Conservation (phyloP, 2,797 vertebrate genomes). For the Masticophis lateralis region DNA sequence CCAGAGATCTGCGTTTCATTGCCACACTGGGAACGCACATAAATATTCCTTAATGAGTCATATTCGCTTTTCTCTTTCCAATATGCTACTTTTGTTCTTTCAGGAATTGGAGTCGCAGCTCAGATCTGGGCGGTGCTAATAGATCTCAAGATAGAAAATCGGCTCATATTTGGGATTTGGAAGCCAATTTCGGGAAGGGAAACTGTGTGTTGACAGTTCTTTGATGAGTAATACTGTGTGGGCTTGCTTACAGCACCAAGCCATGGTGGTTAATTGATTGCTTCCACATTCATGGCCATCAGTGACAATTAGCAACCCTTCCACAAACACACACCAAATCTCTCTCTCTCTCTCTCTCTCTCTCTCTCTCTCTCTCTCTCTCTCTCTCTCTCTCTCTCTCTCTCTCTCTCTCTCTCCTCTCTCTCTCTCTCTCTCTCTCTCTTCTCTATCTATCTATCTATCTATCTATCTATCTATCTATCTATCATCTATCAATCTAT, state of each 20-base stretch:
- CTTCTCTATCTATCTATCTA: too few species aligned
- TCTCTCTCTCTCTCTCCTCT: too few species aligned
- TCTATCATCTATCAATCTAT: too few species aligned
- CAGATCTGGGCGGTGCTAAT: background rate
- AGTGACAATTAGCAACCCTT: background rate
- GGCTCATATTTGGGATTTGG: background rate
- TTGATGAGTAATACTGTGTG: background rate
- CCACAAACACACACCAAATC: background rate
- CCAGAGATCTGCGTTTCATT: background rate
- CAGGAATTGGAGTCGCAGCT: background rate
- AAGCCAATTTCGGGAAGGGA: background rate
- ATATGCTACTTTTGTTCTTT: background rate
- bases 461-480: too few species aligned
- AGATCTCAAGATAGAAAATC: slow-evolving; percentile 7
- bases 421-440: too few species aligned
- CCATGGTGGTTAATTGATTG: background rate
- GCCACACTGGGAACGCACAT: background rate
- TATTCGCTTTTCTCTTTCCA: background rate
- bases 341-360: too few species aligned
- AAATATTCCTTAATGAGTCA: slow-evolving; percentile 11
- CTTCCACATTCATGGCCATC: background rate
- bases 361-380: too few species aligned
- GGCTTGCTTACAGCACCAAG: background rate
- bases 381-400: too few species aligned
- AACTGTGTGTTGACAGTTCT: background rate